phyloP scores from a whole-genome alignment of 2,888 invertebrate species.

The Lasioglossum morio region DNA sequence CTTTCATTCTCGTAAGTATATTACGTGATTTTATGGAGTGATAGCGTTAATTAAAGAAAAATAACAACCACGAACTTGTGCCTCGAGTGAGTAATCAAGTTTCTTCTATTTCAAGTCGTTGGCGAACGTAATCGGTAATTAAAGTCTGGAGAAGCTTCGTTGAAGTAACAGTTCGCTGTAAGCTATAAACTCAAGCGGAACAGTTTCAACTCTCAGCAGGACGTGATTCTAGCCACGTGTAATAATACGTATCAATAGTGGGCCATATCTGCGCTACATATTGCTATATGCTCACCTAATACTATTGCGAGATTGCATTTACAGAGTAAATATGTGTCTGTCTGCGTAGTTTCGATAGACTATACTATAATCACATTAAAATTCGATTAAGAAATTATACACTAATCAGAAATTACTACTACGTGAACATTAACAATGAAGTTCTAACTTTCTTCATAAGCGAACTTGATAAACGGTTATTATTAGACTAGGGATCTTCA shows the following conservation, averaged over 20 bases:
- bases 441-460: background rate
- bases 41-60: no score
- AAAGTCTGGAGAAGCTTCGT: background rate
- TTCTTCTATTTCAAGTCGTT: background rate
- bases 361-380: background rate
- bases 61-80: background rate
- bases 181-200: conserved; percentile 3
- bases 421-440: no score
- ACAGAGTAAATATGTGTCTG: background rate
- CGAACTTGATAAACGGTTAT: no score
- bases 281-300: background rate
- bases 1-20: no score
- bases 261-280: background rate
- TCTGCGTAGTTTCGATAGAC: background rate
- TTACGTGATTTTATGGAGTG: no score
- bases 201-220: background rate
- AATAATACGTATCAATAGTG: conserved; percentile 11
- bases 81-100: background rate
- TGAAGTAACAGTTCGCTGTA: background rate
- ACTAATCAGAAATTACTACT: background rate
- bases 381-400: background rate
- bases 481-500: no score
- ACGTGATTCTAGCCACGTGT: background rate
- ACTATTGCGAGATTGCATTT: conserved; percentile 3
- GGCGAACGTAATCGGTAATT: background rate